These are phyloP conservation scores for Conops quadrifasciatus DNA, from an alignment of 2,888 invertebrate species.

Conservation along the genomic window DNA sequence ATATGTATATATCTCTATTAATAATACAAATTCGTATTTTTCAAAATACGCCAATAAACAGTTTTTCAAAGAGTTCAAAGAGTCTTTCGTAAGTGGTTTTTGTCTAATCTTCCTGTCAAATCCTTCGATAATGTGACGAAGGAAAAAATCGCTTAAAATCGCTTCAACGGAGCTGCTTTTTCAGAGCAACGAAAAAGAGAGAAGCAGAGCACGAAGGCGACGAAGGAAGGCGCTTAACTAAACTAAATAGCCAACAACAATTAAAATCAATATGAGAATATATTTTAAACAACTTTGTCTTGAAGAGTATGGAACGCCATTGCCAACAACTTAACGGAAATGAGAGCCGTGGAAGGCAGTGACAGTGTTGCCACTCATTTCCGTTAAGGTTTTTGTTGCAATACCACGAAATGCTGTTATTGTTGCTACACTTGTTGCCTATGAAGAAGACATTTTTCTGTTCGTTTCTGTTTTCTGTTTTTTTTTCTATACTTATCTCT, in stretches of 20 bases:
- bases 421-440: constrained; percentile 62
- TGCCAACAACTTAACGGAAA: constrained; percentile 64
- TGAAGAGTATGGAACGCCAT: constrained; percentile 63
- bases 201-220: too few relatives aligned
- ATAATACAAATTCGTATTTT: too few relatives aligned
- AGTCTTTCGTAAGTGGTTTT: too few relatives aligned
- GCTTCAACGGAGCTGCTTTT: background rate
- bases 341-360: constrained; percentile 50
- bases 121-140: too few relatives aligned
- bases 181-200: constrained; percentile 9
- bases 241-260: too few relatives aligned
- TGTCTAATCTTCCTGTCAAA: too few relatives aligned
- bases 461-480: constrained; percentile 37
- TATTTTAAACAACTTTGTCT: constrained; percentile 61
- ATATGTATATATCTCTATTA: too few relatives aligned
- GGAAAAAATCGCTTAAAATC: background rate
- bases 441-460: constrained; percentile 50
- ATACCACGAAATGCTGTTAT: constrained; percentile 54
- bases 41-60: too few relatives aligned
- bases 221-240: too few relatives aligned
- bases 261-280: constrained; percentile 43
- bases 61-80: too few relatives aligned
- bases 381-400: constrained; percentile 62
- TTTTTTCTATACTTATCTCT: constrained; percentile 33
- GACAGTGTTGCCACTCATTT: constrained; percentile 54